These are phyloP conservation scores for Melanotaenia duboulayi DNA, from an alignment of 2,113 vertebrate species.

Conservation along the genomic window DNA sequence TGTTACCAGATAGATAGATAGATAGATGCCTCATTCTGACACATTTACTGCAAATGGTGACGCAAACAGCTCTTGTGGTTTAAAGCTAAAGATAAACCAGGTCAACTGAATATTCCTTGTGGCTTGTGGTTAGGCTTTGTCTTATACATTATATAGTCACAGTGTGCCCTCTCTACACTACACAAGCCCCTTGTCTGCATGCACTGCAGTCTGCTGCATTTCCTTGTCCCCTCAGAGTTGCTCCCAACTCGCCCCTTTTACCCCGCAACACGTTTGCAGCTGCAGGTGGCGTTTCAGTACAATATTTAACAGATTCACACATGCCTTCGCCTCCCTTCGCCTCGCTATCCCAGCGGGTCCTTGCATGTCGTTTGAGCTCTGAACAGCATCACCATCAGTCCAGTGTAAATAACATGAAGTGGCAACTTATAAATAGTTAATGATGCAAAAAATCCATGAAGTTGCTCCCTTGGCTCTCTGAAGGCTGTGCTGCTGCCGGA, in stretches of 20 bases:
- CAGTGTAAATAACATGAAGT: constrained; percentile 92
- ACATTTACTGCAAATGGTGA: constrained; percentile 69
- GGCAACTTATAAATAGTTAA: constrained; percentile 94
- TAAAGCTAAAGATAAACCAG: constrained; percentile 73
- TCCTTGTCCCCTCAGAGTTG: constrained; percentile 38
- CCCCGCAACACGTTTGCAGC: constrained; percentile 74
- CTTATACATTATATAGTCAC: constrained; percentile 73
- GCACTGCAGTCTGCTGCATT: constrained; percentile 45
- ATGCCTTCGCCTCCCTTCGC: constrained; percentile 76
- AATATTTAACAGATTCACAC: constrained; percentile 84
- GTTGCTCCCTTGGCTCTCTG: constrained; percentile 73
- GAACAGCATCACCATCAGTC: constrained; percentile 86
- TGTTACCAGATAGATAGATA: background rate
- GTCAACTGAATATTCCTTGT: constrained; percentile 78
- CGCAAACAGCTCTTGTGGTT: constrained; percentile 55
- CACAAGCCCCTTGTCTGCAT: constrained; percentile 42
- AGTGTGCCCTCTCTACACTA: constrained; percentile 14
- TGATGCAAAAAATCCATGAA: constrained; percentile 86
- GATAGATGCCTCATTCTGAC: constrained; percentile 44
- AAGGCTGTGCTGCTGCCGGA: constrained; percentile 43
- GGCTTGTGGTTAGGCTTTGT: constrained; percentile 61
- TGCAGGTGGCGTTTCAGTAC: constrained; percentile 87
- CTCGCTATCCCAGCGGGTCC: constrained; percentile 67
- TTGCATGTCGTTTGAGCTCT: constrained; percentile 82
- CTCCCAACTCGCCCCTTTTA: constrained; percentile 54